Evolutionary conservation across 2,797 vertebrate genomes (phyloP).

Genomic region (Notolabrus celidotus): DNA sequence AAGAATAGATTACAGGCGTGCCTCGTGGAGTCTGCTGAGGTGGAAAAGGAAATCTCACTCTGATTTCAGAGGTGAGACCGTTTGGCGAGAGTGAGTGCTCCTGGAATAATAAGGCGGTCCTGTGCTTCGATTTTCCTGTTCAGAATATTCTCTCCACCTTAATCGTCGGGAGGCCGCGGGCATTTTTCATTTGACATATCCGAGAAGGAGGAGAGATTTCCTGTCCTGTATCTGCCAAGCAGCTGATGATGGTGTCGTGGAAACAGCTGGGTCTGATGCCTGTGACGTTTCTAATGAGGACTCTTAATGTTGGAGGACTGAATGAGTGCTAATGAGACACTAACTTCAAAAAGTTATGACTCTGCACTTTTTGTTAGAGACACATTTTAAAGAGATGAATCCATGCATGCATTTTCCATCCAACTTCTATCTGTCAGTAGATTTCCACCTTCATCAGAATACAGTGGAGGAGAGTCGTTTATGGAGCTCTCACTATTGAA

Average conservation of each 20-base stretch:
- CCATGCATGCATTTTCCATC: too few species aligned
- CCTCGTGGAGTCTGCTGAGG: constrained; percentile 4
- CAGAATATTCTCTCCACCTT: constrained; percentile 26
- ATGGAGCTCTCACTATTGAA: too few species aligned
- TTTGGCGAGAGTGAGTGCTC: constrained; percentile 17
- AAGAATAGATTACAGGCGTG: constrained; percentile 30
- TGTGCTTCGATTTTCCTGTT: constrained; percentile 20
- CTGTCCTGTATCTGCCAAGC: constrained; percentile 42
- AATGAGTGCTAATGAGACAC: constrained; percentile 3
- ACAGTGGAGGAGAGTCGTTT: too few species aligned
- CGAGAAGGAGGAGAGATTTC: constrained; percentile 29
- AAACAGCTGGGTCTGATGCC: constrained; percentile 14
- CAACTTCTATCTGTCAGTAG: too few species aligned
- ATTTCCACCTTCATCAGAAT: not conserved
- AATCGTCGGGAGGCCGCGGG: constrained; percentile 15
- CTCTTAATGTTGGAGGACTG: constrained; percentile 1
- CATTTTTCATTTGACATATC: constrained; percentile 54
- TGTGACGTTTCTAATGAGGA: constrained; percentile 20
- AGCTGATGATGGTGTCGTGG: constrained; percentile 15
- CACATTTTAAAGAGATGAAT: not conserved
- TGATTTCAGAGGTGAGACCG: constrained; percentile 17
- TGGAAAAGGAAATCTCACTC: constrained; percentile 21
- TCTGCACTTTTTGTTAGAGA: not conserved
- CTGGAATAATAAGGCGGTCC: constrained; percentile 20
- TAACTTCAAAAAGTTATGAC: not conserved